Evolutionary conservation across 2,888 invertebrate species (phyloP), one percentile per base, ranked within the genome.

Genomic region (Parthenolecanium corni): DNA sequence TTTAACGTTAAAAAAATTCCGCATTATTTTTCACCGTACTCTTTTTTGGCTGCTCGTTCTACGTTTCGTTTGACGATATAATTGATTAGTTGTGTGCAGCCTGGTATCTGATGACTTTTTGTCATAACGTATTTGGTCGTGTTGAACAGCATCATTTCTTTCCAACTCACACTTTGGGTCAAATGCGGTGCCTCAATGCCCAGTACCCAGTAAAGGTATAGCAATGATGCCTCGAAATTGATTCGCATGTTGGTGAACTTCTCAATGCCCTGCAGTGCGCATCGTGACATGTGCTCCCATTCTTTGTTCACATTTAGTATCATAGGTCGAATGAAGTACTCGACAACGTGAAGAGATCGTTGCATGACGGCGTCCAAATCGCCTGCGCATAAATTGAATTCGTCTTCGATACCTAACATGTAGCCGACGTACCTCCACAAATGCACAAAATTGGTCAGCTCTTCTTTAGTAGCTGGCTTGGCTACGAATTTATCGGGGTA

Each of bases 341-440:
- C 68, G 3, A 73, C 53, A 18, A 72, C 66, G 16, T 73, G 71
- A 1, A 65, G 52, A 3, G 70, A 68, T 20, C 74, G 70, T 61
- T 69, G 62, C 40, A 68, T 70, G 2, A 74, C 68, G 5, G 74
- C 72, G 0, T 69, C 67, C 49, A 75, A 65, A 20, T 68, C 69
- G 1, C 74, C 76, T 2, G 68, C 67, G 63, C 76, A 76, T 47
- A 76, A 72, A 66, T 76, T 77, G 65, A 69, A 74, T 70, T 71
- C 68, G 65, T 75, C 74, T 12, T 74, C 70, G 4, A 74, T 69
- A 0, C 81, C 81, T 1, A 80, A 70, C 3, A 76, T 68, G 68
- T 76, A 77, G 1, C 79, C 79, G 12, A 80, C 69, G 12, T 74
- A 73, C 52, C 76, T 70, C 80, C 80, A 80, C 36, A 78, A 71